These are phyloP conservation scores for Myotis findleyi DNA, from an alignment of 2,797 vertebrate species.

Conservation along the genomic window DNA sequence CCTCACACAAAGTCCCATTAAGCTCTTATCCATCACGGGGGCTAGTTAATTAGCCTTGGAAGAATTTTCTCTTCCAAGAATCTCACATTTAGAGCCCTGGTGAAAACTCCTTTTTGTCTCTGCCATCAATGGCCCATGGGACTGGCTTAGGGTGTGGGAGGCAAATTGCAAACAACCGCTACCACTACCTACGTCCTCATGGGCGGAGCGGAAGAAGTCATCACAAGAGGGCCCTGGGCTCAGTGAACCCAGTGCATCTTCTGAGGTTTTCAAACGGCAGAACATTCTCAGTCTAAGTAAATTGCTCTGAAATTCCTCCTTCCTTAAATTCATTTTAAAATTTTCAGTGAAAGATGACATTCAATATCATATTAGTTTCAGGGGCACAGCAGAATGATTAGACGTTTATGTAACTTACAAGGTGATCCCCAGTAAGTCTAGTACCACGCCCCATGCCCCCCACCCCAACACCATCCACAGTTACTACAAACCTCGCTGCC, in stretches of 20 bases:
- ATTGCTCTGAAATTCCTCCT: neutral
- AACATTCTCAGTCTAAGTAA: neutral
- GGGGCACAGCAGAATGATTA: neutral
- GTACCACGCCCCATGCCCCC: no score
- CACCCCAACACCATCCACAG: neutral
- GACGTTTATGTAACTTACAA: neutral
- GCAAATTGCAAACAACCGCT: neutral
- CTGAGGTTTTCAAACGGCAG: neutral
- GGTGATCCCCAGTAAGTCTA: neutral
- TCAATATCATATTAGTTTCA: neutral
- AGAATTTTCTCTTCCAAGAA: conserved; percentile 32
- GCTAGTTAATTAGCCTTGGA: conserved; percentile 11
- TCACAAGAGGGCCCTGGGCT: neutral
- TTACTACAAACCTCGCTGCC: neutral
- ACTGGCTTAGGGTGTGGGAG: accelerated
- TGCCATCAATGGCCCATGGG: neutral
- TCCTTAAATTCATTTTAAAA: neutral
- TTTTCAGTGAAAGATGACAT: neutral
- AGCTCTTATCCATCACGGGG: neutral
- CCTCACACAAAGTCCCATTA: conserved; percentile 41
- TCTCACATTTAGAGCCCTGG: neutral
- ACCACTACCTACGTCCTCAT: neutral
- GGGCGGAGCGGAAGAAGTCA: neutral
- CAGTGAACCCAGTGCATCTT: neutral
- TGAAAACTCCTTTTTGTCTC: neutral